These are phyloP conservation scores for Psittacula cyanocephala DNA, from an alignment of 2,113 vertebrate species.

Conservation along the genomic window DNA sequence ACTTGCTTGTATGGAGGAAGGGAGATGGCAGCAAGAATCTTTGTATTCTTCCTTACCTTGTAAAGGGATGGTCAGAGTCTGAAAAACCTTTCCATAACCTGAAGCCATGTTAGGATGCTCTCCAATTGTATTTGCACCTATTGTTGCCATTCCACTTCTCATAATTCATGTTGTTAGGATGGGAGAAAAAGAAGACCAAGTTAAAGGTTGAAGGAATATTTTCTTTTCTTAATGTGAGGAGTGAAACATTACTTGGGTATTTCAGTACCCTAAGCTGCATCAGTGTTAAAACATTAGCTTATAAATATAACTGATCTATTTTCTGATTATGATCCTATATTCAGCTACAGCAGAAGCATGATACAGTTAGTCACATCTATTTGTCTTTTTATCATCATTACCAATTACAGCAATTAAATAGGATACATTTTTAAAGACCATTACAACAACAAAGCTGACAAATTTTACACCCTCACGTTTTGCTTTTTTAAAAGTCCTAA, in stretches of 20 bases:
- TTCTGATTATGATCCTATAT: neutral
- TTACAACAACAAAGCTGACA: neutral
- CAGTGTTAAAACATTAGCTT: neutral
- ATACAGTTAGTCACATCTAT: neutral
- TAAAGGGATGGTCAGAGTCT: neutral
- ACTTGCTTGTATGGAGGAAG: neutral
- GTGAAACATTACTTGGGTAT: neutral
- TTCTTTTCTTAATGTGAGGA: neutral
- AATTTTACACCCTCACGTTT: neutral
- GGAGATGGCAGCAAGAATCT: neutral
- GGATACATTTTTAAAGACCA: neutral
- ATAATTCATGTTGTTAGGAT: neutral
- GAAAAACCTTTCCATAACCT: neutral
- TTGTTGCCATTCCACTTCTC: neutral
- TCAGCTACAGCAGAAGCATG: neutral
- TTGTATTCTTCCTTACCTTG: neutral
- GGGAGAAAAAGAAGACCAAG: neutral
- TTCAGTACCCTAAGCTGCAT: neutral
- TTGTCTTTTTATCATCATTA: neutral
- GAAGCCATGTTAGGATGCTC: neutral
- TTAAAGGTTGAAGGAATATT: neutral
- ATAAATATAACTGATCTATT: neutral
- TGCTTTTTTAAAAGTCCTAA: neutral
- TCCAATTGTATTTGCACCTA: neutral
- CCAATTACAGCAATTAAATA: neutral